Evolutionary conservation across 2,888 invertebrate species (phyloP).

Genomic region (Dione juno): DNA sequence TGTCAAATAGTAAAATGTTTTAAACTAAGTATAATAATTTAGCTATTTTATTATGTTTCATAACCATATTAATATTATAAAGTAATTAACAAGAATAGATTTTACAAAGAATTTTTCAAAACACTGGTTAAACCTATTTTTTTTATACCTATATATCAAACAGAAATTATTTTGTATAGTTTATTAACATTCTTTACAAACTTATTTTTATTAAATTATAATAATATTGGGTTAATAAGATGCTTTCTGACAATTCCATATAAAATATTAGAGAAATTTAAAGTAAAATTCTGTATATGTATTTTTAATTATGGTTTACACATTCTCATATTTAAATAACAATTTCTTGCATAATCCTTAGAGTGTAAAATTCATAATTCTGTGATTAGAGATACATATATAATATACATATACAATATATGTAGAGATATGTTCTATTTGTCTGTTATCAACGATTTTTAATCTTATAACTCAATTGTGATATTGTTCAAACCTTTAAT

Average conservation of each 20-base stretch:
- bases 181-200: conserved; percentile 8
- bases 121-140: neutral
- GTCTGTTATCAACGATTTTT: conserved; percentile 19
- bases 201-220: neutral
- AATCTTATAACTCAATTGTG: conserved; percentile 39
- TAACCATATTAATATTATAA: neutral
- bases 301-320: neutral
- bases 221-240: neutral
- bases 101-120: neutral
- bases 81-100: no score
- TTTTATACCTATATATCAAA: no score
- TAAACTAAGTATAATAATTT: no score
- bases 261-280: neutral
- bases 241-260: neutral
- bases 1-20: no score
- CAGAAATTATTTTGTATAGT: neutral
- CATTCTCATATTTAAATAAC: neutral
- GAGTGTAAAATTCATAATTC: neutral
- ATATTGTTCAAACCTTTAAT: conserved; percentile 40
- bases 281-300: neutral
- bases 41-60: neutral
- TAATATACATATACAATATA: neutral
- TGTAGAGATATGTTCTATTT: conserved; percentile 15
- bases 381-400: conserved; percentile 13
- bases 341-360: neutral